A percentile compares a stretch with the other conserved stretches of the same genome.
Evolutionary conservation across 2,888 invertebrate species (phyloP).

Genomic region (Petrolisthes cinctipes): DNA sequence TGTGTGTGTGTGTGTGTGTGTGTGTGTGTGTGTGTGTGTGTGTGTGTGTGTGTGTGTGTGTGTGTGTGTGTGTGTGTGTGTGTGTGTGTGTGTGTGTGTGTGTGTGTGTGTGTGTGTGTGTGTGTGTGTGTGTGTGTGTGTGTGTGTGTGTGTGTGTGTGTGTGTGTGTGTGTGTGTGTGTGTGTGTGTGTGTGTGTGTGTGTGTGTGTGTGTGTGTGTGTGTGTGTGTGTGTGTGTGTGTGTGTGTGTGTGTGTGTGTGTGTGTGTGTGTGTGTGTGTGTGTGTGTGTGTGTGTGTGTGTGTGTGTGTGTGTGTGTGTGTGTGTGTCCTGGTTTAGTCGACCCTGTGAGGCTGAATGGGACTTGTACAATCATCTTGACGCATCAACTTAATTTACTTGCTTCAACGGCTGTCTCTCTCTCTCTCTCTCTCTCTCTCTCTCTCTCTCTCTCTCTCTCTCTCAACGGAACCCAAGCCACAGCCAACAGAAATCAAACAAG

Average conservation of each 20-base stretch:
- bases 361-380: no score
- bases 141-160: neutral
- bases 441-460: no score
- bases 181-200: constrained; percentile 24
- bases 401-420: no score
- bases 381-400: no score
- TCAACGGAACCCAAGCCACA: no score
- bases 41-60: no score
- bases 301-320: constrained; percentile 18
- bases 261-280: constrained; percentile 30
- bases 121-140: neutral
- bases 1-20: no score
- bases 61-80: no score
- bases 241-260: constrained; percentile 31
- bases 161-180: constrained; percentile 31
- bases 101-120: no score
- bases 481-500: no score
- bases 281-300: constrained; percentile 28
- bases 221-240: constrained; percentile 33
- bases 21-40: no score
- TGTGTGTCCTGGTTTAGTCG: neutral
- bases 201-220: constrained; percentile 33
- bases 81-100: no score
- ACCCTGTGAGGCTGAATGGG: neutral
- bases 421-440: neutral